A percentile compares a stretch with the other conserved stretches of the same genome.
Evolutionary conservation across 2,888 invertebrate species (phyloP).

Genomic region (Agrotis ipsilon): DNA sequence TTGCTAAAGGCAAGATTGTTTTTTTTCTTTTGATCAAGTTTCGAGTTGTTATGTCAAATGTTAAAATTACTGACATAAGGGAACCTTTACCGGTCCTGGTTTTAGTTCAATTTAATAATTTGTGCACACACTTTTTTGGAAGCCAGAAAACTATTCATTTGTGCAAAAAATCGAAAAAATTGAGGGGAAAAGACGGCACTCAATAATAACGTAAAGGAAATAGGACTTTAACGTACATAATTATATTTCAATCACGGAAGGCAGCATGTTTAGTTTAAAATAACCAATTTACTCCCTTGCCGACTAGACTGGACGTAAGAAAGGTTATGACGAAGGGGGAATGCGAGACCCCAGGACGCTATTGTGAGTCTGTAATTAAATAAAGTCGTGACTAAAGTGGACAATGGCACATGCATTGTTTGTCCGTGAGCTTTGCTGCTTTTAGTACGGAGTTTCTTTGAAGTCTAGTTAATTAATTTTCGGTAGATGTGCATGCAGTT

Average conservation of each 20-base stretch:
- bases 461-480: not conserved
- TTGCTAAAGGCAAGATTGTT: not conserved
- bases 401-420: not conserved
- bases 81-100: not conserved
- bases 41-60: not conserved
- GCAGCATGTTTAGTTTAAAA: not conserved
- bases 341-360: not conserved
- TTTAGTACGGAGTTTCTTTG: not conserved
- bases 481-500: not conserved
- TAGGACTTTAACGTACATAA: too few relatives aligned
- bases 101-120: not conserved
- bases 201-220: too few relatives aligned
- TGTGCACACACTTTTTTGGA: too few relatives aligned
- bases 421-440: not conserved
- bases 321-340: not conserved
- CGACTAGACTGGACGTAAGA: not conserved
- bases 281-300: not conserved
- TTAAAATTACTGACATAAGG: not conserved
- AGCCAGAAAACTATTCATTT: too few relatives aligned
- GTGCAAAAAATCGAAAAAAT: too few relatives aligned
- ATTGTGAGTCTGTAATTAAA: not conserved
- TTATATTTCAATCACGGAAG: not conserved
- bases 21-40: not conserved
- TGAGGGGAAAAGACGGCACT: too few relatives aligned
- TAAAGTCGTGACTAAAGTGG: not conserved